Percentiles rank a stretch among this genome's conserved stretches.
These are phyloP conservation scores for Hoplostethus mediterraneus DNA, from an alignment of 2,797 vertebrate genomes.

Conservation along the genomic window DNA sequence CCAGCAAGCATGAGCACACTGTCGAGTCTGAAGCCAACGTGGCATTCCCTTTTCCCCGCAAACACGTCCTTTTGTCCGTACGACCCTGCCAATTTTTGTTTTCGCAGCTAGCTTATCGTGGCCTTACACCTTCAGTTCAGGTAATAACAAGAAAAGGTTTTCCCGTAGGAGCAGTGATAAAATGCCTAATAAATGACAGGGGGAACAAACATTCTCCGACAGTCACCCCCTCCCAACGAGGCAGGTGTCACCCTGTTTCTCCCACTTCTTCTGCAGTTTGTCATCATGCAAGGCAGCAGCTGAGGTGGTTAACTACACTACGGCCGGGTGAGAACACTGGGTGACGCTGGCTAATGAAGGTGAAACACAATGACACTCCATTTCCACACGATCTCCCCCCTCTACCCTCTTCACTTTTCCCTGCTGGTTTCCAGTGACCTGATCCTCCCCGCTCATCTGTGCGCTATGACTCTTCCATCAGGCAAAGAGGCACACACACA, in stretches of 20 bases:
- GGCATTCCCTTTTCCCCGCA: background rate
- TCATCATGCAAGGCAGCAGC: conserved; percentile 64
- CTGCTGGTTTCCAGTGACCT: conserved; percentile 63
- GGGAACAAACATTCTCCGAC: conserved; percentile 24
- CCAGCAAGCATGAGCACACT: too few relatives aligned
- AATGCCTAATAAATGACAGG: conserved; percentile 52
- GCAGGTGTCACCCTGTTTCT: conserved; percentile 46
- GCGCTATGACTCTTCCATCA: conserved; percentile 25
- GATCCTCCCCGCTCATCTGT: conserved; percentile 66
- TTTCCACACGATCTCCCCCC: conserved; percentile 68
- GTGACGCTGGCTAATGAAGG: conserved; percentile 77
- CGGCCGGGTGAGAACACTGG: conserved; percentile 60
- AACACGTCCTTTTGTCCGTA: background rate
- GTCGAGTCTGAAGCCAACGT: too few relatives aligned
- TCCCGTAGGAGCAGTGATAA: conserved; percentile 32
- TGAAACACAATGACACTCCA: conserved; percentile 76
- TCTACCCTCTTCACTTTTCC: conserved; percentile 51
- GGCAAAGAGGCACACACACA: conserved; percentile 8
- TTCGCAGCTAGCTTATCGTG: conserved; percentile 5
- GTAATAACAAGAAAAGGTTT: conserved; percentile 13
- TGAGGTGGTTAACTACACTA: conserved; percentile 66
- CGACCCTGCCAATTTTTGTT: background rate
- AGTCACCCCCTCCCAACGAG: conserved; percentile 30
- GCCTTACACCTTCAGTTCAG: conserved; percentile 21
- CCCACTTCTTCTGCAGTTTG: conserved; percentile 56